phyloP scores from a whole-genome alignment of 2,113 vertebrate species.

The Cryptomyrus ogoouensis region DNA sequence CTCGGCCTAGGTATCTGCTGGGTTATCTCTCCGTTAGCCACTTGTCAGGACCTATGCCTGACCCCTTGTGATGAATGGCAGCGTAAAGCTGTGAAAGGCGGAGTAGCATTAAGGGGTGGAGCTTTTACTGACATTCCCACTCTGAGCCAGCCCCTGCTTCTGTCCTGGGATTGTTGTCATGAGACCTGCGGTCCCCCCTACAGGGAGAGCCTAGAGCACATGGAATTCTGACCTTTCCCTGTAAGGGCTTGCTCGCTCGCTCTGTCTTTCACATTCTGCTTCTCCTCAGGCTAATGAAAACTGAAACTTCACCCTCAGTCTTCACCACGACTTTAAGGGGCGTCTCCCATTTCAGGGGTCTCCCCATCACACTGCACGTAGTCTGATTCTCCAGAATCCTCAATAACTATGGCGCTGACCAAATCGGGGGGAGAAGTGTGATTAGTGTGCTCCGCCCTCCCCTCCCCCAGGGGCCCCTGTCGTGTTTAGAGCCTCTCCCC shows the following conservation, averaged over 20 bases:
- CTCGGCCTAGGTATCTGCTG: not conserved
- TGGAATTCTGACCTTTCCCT: not conserved
- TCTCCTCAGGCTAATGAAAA: not conserved
- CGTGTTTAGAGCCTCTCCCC: not conserved
- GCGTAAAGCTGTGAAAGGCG: not conserved
- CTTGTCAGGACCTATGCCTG: not conserved
- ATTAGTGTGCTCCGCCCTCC: not conserved
- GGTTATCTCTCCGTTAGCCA: not conserved
- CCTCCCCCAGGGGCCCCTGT: not conserved
- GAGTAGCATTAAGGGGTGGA: not conserved
- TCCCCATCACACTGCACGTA: not conserved
- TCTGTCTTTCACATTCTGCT: not conserved
- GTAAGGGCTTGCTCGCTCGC: not conserved
- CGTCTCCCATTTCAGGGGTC: not conserved
- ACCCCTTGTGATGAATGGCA: not conserved
- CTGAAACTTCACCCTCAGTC: not conserved
- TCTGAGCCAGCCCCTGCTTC: not conserved
- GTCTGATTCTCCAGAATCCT: not conserved
- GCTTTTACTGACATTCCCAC: not conserved
- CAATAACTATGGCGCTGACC: not conserved
- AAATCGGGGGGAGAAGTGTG: not conserved
- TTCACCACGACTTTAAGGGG: not conserved
- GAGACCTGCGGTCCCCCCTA: not conserved
- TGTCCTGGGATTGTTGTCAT: not conserved
- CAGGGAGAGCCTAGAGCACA: not conserved